Evolutionary conservation across 2,113 vertebrate genomes (phyloP).

Genomic region (Bufo gargarizans): DNA sequence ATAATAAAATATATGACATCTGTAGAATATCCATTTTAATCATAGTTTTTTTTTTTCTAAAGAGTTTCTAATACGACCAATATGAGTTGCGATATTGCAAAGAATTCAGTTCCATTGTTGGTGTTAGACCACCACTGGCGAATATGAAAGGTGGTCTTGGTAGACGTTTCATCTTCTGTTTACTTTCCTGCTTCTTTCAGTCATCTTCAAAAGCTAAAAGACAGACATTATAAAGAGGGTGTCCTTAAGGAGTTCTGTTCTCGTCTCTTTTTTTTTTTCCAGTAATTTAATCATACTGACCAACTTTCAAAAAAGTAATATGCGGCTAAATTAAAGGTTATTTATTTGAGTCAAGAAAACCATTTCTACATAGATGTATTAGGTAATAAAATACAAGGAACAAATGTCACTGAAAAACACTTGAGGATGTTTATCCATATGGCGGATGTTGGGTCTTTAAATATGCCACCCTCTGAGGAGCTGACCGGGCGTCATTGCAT

Average conservation of each 20-base stretch:
- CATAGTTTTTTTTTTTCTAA: background rate
- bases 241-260: background rate
- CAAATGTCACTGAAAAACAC: no score
- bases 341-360: no score
- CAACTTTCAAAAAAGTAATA: no score
- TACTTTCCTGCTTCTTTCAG: background rate
- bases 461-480: no score
- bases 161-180: background rate
- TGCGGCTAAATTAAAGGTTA: no score
- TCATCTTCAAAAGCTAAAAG: background rate
- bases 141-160: background rate
- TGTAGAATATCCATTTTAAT: conserved; percentile 20
- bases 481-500: no score
- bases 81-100: background rate
- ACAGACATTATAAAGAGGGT: background rate
- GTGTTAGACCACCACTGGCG: background rate
- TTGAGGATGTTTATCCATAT: no score
- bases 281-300: background rate
- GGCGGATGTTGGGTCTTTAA: no score
- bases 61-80: background rate
- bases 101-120: background rate
- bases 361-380: no score
- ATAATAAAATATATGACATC: conserved; percentile 15
- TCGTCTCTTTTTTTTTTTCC: no score
- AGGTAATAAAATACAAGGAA: no score